Percentiles rank a stretch among this genome's conserved stretches.
Conservation (phyloP, 2,888 invertebrate genomes). For the Papilio demoleus region DNA sequence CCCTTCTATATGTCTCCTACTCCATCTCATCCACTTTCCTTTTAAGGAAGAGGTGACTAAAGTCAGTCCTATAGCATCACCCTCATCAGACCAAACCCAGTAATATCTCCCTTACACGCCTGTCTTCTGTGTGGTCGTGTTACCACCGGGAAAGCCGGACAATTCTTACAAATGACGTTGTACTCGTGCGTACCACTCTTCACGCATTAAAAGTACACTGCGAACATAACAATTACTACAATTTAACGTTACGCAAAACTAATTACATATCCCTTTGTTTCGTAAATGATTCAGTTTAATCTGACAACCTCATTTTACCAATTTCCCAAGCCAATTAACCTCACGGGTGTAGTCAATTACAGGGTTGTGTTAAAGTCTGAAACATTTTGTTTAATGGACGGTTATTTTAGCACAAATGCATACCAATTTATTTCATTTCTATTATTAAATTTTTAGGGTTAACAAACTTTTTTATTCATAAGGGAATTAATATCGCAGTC, state of each 20-base stretch:
- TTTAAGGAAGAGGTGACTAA: too few species aligned
- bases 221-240: background rate
- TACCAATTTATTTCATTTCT: too few species aligned
- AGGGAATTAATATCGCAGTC: background rate
- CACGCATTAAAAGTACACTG: background rate
- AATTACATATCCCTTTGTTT: background rate
- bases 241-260: background rate
- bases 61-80: too few species aligned
- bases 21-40: too few species aligned
- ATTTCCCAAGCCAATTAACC: conserved; percentile 29
- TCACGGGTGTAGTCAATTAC: conserved; percentile 35
- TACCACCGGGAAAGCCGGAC: too few species aligned
- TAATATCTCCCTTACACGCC: too few species aligned
- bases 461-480: background rate
- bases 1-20: too few species aligned
- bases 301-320: conserved; percentile 10
- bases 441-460: background rate
- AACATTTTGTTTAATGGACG: conserved; percentile 29
- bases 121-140: too few species aligned
- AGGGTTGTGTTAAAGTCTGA: conserved; percentile 3
- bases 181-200: background rate
- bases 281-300: background rate
- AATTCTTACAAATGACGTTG: too few species aligned
- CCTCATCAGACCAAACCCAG: too few species aligned
- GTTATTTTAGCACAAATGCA: too few species aligned